Evolutionary conservation across 2,888 invertebrate genomes (phyloP).

Genomic region (Callimorpha dominula): DNA sequence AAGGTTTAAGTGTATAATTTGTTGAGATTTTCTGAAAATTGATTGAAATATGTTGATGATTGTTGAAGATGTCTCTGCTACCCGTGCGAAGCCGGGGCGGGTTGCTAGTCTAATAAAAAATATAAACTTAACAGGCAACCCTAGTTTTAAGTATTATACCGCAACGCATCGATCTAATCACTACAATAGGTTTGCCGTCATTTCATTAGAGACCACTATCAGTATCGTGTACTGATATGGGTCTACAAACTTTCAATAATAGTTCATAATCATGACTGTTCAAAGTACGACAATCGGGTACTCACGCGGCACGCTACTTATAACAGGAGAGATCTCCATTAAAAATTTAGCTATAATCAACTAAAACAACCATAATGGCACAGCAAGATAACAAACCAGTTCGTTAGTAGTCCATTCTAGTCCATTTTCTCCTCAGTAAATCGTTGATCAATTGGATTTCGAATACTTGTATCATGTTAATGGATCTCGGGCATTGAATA

Average conservation of each 20-base stretch:
- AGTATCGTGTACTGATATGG: slow-evolving; percentile 28
- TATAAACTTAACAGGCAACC: slow-evolving; percentile 26
- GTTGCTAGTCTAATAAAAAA: no score
- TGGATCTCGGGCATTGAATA: neutral
- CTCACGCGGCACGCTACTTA: slow-evolving; percentile 40
- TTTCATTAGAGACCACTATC: slow-evolving; percentile 37
- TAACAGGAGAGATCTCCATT: slow-evolving; percentile 31
- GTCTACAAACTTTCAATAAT: slow-evolving; percentile 32
- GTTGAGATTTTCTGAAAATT: no score
- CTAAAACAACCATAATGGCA: slow-evolving; percentile 28
- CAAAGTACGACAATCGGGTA: slow-evolving; percentile 19
- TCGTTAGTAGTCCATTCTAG: neutral
- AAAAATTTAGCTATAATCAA: slow-evolving; percentile 38
- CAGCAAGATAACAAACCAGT: slow-evolving; percentile 16
- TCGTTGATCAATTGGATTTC: neutral
- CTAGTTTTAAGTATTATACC: slow-evolving; percentile 33
- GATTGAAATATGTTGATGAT: no score
- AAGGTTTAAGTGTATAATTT: no score
- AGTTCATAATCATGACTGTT: slow-evolving; percentile 21
- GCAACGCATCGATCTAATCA: slow-evolving; percentile 56
- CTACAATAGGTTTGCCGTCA: slow-evolving; percentile 44
- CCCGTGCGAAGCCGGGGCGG: no score
- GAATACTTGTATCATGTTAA: neutral
- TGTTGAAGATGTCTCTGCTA: no score
- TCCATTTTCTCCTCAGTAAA: neutral